Conservation (phyloP, 2,888 invertebrate species). For the Coremacera marginata region DNA sequence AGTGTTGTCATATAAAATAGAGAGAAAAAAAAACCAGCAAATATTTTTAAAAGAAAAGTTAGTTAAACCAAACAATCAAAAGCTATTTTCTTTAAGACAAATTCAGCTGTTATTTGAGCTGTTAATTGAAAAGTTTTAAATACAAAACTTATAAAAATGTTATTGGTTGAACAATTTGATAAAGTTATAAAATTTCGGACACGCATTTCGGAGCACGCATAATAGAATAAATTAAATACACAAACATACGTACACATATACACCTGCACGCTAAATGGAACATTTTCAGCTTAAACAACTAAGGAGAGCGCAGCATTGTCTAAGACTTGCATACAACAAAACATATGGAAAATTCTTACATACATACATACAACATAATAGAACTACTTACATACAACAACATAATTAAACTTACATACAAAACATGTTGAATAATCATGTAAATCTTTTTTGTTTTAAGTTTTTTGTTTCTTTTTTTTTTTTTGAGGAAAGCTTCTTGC, state of each 20-base stretch:
- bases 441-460: conserved; percentile 14
- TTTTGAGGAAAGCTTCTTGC: conserved; percentile 42
- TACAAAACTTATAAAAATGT: background rate
- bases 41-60: background rate
- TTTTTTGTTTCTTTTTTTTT: too few species aligned
- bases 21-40: background rate
- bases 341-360: conserved; percentile 23
- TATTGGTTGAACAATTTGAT: background rate
- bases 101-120: too few species aligned
- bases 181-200: background rate
- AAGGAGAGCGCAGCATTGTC: background rate
- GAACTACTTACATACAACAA: conserved; percentile 22
- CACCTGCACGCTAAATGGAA: conserved; percentile 27
- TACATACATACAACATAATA: conserved; percentile 35
- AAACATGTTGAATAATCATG: conserved; percentile 4
- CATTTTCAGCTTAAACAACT: conserved; percentile 10
- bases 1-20: background rate
- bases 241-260: conserved; percentile 37
- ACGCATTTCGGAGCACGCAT: background rate
- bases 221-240: conserved; percentile 15
- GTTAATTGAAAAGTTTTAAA: background rate
- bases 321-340: conserved; percentile 15
- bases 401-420: conserved; percentile 21
- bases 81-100: too few species aligned
- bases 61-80: background rate